Evolutionary conservation across 2,797 vertebrate species (phyloP), one percentile per base, ranked within the genome.

Genomic region (Bufotes viridis): DNA sequence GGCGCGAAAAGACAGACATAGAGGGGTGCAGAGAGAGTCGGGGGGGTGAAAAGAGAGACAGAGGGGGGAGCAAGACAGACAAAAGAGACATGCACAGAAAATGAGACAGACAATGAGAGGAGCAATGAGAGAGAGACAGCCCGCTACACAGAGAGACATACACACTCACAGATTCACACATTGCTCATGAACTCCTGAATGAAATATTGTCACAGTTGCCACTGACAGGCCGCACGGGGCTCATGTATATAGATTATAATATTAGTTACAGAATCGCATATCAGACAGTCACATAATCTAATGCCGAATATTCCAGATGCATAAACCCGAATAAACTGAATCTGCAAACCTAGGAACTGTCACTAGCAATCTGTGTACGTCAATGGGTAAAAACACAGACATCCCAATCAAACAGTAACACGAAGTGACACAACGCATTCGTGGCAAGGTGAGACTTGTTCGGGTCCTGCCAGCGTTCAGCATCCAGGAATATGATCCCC

Each of bases 401-500:
- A 81, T 74, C 78, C 53, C 15, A 34, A 42, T 63, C 17, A 51
- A 63, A 72, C 60, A 13, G 26, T 88, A 88, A 88, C 85, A 7
- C 8, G 72, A 88, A 72, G 82, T 65, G 87, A 88, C 87, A 82
- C 49, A 24, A 75, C 49, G 76, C 82, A 88, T 88, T 72, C 82
- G 72, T 58, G 63, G 81, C 53, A 88, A 88, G 82, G 87, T 80
- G 87, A 84, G 82, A 80, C 65, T 72, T 70, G 82, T 84, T 88
- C 53, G 53, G n/a, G 61, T 67, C n/a, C 82, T 85, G 87, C 87
- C 82, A 88, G 20, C 17, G 1, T 12, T 34, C 42, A 15, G 82
- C 82, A 80, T 79, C 75, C 87, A 84, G 78, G 82, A 84, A 84
- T 81, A 84, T 80, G n/a, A 85, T 86, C 83, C 87, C 87, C 24